Base-by-base conservation (phyloP, 2,113 vertebrate genomes). In the Hemibagrus wyckioides region DNA sequence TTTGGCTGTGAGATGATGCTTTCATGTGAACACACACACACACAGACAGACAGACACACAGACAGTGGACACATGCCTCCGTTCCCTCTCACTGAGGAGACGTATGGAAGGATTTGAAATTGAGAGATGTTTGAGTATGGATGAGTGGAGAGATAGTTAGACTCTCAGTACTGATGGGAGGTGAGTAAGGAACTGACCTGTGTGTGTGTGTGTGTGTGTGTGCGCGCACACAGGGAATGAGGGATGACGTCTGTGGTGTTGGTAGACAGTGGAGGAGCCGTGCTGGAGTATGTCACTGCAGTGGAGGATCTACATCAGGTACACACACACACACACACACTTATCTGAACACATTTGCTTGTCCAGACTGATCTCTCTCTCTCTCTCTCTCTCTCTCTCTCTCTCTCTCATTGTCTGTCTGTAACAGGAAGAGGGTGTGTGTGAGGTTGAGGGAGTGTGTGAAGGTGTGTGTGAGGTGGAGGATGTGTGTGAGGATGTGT, bases 231-330 rank as follows among this genome's bases (percentile, higher is more conserved):
- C 87, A 84, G 93, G 96, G 95, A 93, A 96, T 97, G 95, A 94
- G 95, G 94, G 93, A 98, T 99, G 98, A 96, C 97, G 92, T 98
- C 98, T 56, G 97, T 96, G 93, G 94, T 96, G 88, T 95, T 97
- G 92, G 94, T 97, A 89, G 96, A 97, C 94, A 94, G 92, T 86
- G 97, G 96, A 92, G 97, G 96, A 88, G 91, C 95, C 17, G 88
- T 94, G 91, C 94, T 96, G 94, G 97, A 97, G 92, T 97, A 97
- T 30, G 93, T 97, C 91, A 95, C 95, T 88, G 96, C 95, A 84
- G 94, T 96, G 89, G 96, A 98, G 91, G 96, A 94, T 80, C 90
- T 94, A 69, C 94, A 94, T 84, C 94, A 98, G 97, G 97, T 98
- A 90, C 44, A 48, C 44, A 48, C 44, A 48, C 44, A 48, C 44